phyloP scores from a whole-genome alignment of 2,888 invertebrate species.

The Schizaphis graminum region DNA sequence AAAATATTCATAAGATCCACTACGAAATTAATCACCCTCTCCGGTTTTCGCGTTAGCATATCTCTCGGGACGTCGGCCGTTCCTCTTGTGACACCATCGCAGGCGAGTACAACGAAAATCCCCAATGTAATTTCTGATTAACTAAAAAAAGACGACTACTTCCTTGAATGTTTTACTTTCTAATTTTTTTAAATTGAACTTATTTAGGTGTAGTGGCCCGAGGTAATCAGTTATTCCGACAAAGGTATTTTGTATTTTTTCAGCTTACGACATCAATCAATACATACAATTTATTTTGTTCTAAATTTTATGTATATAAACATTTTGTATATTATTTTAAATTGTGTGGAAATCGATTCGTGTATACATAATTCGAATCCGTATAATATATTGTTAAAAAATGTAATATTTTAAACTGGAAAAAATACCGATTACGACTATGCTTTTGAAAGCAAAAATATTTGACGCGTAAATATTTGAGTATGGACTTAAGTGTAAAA shows the following conservation, averaged over 20 bases:
- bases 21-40: slow-evolving; percentile 63
- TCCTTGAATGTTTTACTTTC: slow-evolving; percentile 45
- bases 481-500: background rate
- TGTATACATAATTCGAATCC: background rate
- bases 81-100: slow-evolving; percentile 58
- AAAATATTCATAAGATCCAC: slow-evolving; percentile 63
- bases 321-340: background rate
- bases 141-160: slow-evolving; percentile 46
- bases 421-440: background rate
- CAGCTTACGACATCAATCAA: no score
- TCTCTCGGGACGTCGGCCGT: slow-evolving; percentile 62
- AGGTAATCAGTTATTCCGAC: background rate
- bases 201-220: background rate
- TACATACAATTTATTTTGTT: background rate
- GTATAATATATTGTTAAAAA: background rate
- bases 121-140: slow-evolving; percentile 66
- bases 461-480: background rate
- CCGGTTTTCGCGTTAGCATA: slow-evolving; percentile 63
- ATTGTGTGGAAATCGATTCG: background rate
- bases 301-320: background rate
- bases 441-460: background rate
- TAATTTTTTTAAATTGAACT: slow-evolving; percentile 61
- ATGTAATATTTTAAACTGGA: background rate
- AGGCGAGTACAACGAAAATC: slow-evolving; percentile 49
- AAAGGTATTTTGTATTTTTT: background rate